A percentile compares a stretch with the other conserved stretches of the same genome.
These are phyloP conservation scores for Agrotis segetum DNA, from an alignment of 2,888 invertebrate genomes.

Conservation along the genomic window DNA sequence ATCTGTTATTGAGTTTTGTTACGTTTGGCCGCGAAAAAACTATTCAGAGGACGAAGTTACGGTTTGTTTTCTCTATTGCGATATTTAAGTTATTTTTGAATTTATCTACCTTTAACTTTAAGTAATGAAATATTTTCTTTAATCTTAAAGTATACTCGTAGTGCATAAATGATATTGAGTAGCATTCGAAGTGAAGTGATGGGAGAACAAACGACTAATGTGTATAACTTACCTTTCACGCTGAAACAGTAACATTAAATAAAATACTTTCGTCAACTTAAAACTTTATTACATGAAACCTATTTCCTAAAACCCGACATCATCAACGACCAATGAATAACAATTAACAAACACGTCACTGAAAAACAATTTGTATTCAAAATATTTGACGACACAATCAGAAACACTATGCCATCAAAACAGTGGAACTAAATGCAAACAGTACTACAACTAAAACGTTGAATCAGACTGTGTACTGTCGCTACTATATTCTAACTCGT, in stretches of 20 bases:
- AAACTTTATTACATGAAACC: background rate
- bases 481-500: slow-evolving; percentile 41
- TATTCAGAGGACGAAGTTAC: slow-evolving; percentile 7
- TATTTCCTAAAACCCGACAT: background rate
- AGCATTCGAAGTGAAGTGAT: too few species aligned
- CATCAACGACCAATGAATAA: background rate
- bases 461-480: slow-evolving; percentile 40
- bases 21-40: slow-evolving; percentile 16
- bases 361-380: slow-evolving; percentile 32
- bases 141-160: too few species aligned
- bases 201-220: too few species aligned
- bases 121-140: too few species aligned
- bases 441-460: slow-evolving; percentile 42
- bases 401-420: slow-evolving; percentile 43
- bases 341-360: slow-evolving; percentile 4
- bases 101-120: too few species aligned
- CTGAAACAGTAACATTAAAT: background rate
- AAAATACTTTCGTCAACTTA: background rate
- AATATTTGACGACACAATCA: slow-evolving; percentile 42
- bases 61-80: slow-evolving; percentile 19
- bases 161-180: too few species aligned
- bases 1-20: slow-evolving; percentile 57
- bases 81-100: background rate
- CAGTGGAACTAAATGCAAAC: slow-evolving; percentile 51
- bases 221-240: background rate